Percentiles rank a stretch among this genome's conserved stretches.
Evolutionary conservation across 1,140 invertebrate genomes (phyloP).

Genomic region (Lasaia peninsularis): DNA sequence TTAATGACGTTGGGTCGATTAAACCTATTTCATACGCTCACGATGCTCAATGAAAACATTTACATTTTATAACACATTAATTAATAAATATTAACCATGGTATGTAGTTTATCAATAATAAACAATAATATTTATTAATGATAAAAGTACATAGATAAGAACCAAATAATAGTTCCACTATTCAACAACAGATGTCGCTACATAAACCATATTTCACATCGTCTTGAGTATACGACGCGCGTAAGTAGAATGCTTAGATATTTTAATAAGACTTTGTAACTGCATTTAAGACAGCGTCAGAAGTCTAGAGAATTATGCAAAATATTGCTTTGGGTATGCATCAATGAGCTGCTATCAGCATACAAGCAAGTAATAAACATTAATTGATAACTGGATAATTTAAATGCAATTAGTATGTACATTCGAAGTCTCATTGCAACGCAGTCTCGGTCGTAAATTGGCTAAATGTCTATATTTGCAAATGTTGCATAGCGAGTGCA

Average conservation of each 20-base stretch:
- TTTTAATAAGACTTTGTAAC: conserved; percentile 55
- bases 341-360: not conserved
- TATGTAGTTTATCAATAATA: not conserved
- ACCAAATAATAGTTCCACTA: conserved; percentile 48
- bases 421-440: not conserved
- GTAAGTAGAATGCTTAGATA: conserved; percentile 39
- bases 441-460: not conserved
- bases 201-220: conserved; percentile 17
- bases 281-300: conserved; percentile 41
- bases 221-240: conserved; percentile 37
- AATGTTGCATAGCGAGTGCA: not conserved
- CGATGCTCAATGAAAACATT: conserved; percentile 18
- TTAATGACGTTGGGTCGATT: conserved; percentile 69
- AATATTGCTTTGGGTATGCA: conserved; percentile 9
- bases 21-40: conserved; percentile 53
- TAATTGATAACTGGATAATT: conserved; percentile 5
- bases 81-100: not conserved
- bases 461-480: conserved; percentile 6
- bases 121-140: not conserved
- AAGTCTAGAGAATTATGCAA: conserved; percentile 31
- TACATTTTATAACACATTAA: conserved; percentile 24
- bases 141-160: conserved; percentile 21
- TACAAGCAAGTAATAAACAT: conserved; percentile 2
- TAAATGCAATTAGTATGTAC: conserved; percentile 8
- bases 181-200: conserved; percentile 53